A percentile compares a stretch with the other conserved stretches of the same genome.
phyloP scores from a whole-genome alignment of 2,888 invertebrate genomes.

The Patella pellucida region DNA sequence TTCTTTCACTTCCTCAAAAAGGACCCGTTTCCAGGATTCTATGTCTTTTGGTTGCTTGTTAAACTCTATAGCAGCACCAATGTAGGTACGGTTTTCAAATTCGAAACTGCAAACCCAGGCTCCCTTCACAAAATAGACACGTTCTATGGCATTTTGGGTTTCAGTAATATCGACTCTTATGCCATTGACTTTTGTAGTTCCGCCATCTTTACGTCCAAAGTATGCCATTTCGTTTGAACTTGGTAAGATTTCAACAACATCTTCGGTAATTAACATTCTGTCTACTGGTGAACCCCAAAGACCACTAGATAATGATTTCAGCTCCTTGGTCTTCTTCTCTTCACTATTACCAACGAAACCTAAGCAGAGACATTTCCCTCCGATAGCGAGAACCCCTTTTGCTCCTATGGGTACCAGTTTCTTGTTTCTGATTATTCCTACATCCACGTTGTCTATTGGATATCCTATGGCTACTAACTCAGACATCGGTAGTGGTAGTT shows the following conservation, averaged over 20 bases:
- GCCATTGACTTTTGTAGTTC: not conserved
- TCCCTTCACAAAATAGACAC: not conserved
- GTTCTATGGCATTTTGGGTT: not conserved
- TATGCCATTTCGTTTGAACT: not conserved
- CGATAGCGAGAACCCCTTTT: not conserved
- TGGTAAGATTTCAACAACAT: not conserved
- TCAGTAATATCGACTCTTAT: not conserved
- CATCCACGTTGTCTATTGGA: not conserved
- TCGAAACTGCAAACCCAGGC: not conserved
- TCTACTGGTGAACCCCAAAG: not conserved
- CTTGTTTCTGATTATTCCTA: not conserved
- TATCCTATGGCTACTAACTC: not conserved
- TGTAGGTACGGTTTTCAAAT: not conserved
- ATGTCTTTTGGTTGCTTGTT: not conserved
- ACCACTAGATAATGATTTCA: not conserved
- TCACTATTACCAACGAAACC: not conserved
- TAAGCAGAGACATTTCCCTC: not conserved
- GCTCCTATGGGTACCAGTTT: not conserved
- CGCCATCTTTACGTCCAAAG: not conserved
- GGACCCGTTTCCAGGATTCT: not conserved
- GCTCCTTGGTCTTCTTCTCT: not conserved
- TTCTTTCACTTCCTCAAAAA: not conserved
- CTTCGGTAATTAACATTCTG: not conserved
- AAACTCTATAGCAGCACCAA: not conserved
- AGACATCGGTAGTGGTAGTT: not conserved